Evolutionary conservation across 2,888 invertebrate species (phyloP), one percentile per base, ranked within the genome.

Genomic region (Hydrotaea cyrtoneurina): DNA sequence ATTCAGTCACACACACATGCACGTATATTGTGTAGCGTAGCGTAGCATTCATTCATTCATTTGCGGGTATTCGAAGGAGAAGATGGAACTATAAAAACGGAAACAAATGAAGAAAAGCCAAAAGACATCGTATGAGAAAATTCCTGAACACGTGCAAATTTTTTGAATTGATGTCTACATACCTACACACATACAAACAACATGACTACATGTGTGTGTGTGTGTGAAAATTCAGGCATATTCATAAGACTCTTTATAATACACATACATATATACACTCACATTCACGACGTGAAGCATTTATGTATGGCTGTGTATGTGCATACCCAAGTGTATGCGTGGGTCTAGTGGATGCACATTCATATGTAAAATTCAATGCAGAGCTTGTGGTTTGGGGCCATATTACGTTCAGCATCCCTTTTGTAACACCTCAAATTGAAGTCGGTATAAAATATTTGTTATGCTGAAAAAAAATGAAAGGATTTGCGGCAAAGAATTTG

Each of bases 121-220:
- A 64, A 36, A 64, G 36, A 36, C 15, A 17, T 64, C 26, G 13
- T 15, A 26, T n/a, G 59, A n/a, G n/a, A 62, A 53, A 55, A 75
- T 74, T 71, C 21, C 31, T 11, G 8, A 75, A 55, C 78, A 75
- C 78, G 78, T 75, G 75, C 75, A 75, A 75, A 71, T 62, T 73
- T 62, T 73, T 74, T 13, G 23, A 82, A 78, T 46, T 59, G 50
- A 62, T 82, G 39, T 78, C 19, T 19, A 10, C 39, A 39, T 10
- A 39, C 13, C 13, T 39, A 26, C n/a, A 64, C 53, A 19, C 64
- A 15, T 59, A 11, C 39, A 43, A 26, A 46, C 2, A 31, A 7
- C n/a, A n/a, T 36, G 2, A 36, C 8, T 59, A 10, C 21, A 11
- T 55, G 10, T 10, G 59, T 46, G 59, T 46, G 31, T 53, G 59